Evolutionary conservation across 2,113 vertebrate genomes (phyloP).

Genomic region (Zosterops japonicus): DNA sequence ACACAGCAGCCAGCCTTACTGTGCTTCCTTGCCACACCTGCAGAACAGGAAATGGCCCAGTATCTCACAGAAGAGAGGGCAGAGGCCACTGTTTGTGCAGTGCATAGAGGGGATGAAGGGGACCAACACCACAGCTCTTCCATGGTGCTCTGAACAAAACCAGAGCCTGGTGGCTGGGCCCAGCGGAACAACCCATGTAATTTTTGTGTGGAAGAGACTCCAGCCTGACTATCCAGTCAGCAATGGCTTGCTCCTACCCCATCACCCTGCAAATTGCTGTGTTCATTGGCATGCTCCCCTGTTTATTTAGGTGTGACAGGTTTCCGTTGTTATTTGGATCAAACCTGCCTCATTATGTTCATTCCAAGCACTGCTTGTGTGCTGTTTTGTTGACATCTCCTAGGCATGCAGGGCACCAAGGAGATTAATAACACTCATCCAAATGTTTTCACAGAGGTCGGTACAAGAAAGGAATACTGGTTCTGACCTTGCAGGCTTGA

Average conservation of each 20-base stretch:
- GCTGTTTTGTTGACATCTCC: conserved; percentile 56
- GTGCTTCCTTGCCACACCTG: not conserved
- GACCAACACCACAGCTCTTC: not conserved
- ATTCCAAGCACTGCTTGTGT: conserved; percentile 51
- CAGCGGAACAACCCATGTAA: not conserved
- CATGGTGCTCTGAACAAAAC: not conserved
- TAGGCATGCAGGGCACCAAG: conserved; percentile 42
- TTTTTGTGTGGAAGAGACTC: not conserved
- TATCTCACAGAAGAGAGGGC: not conserved
- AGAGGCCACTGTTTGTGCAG: not conserved
- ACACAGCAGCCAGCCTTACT: not conserved
- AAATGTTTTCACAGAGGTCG: not conserved
- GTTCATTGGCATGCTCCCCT: conserved; percentile 56
- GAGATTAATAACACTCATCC: conserved; percentile 47
- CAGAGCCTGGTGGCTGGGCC: not conserved
- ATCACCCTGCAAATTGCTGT: conserved; percentile 46
- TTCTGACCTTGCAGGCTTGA: not conserved
- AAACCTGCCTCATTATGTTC: conserved; percentile 45
- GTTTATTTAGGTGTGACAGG: conserved; percentile 75
- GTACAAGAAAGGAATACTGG: not conserved
- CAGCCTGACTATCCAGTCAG: conserved; percentile 10
- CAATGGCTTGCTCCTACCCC: not conserved
- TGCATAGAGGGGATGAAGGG: not conserved
- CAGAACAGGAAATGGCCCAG: not conserved
- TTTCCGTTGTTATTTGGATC: conserved; percentile 66